Conservation (phyloP, 2,113 vertebrate genomes). For the Cryptoleucopteryx plumbea region DNA sequence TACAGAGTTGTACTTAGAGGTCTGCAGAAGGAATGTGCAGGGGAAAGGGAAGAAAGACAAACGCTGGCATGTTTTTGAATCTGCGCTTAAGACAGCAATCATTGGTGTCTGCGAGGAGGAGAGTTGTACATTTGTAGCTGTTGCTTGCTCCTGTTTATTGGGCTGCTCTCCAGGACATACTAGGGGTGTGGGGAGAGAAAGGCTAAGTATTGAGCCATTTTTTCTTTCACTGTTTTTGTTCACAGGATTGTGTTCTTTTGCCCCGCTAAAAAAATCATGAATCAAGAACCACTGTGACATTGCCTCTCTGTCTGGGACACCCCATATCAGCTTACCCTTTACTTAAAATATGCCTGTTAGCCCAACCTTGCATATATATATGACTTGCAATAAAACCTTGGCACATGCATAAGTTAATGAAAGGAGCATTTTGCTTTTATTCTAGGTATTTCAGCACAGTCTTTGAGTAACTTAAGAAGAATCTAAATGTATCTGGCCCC, state of each 20-base stretch:
- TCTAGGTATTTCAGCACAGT: not conserved
- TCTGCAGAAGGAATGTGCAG: not conserved
- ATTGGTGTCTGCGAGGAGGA: not conserved
- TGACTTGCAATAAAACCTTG: not conserved
- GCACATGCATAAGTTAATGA: not conserved
- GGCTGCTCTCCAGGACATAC: not conserved
- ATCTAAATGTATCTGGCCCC: not conserved
- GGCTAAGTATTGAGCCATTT: not conserved
- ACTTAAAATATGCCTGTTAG: not conserved
- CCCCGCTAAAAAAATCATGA: not conserved
- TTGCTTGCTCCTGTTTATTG: not conserved
- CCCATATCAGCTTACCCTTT: slow-evolving; percentile 28
- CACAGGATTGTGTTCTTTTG: not conserved
- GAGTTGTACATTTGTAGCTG: not conserved
- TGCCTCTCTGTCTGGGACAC: not conserved
- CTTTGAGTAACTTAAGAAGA: not conserved
- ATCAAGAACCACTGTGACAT: not conserved
- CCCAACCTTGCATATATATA: not conserved
- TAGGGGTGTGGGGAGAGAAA: not conserved
- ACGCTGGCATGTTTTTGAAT: not conserved
- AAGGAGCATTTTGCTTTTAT: not conserved
- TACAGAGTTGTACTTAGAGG: not conserved
- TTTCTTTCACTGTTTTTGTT: not conserved
- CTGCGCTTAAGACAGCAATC: not conserved
- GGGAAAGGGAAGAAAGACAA: not conserved